Evolutionary conservation across 2,113 vertebrate species (phyloP).

Genomic region (Blennius ocellaris): DNA sequence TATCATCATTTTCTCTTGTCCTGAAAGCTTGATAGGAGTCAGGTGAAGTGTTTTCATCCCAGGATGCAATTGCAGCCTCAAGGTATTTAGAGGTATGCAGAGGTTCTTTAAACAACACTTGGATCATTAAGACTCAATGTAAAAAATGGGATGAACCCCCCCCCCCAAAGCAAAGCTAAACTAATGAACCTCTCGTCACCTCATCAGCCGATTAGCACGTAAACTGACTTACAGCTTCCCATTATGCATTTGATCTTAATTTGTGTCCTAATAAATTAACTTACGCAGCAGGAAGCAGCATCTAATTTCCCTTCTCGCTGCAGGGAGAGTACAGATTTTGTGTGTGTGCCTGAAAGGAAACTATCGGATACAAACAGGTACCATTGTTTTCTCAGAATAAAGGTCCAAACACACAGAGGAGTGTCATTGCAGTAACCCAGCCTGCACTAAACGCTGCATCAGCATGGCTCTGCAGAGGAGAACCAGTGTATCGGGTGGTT

Average conservation of each 20-base stretch:
- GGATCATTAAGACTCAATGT: not conserved
- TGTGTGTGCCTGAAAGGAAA: not conserved
- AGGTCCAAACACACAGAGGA: constrained; percentile 1
- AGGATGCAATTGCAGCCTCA: too few species aligned
- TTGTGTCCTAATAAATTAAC: constrained; percentile 21
- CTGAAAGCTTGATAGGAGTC: too few species aligned
- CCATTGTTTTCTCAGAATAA: not conserved
- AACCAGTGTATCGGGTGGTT: constrained; percentile 35
- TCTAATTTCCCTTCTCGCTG: constrained; percentile 14
- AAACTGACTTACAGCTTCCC: constrained; percentile 15
- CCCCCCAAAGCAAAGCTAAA: not conserved
- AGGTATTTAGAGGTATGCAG: not conserved
- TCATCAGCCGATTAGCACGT: not conserved
- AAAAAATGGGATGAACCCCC: not conserved
- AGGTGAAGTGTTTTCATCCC: too few species aligned
- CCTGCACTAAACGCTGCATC: constrained; percentile 46
- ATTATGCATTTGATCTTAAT: constrained; percentile 6
- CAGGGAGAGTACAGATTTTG: constrained; percentile 1
- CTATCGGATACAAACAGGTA: not conserved
- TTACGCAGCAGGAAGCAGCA: constrained; percentile 17
- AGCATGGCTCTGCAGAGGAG: constrained; percentile 67
- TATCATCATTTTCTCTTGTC: too few species aligned
- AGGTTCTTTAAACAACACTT: not conserved
- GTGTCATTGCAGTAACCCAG: constrained; percentile 5
- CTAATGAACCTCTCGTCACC: not conserved